Conservation (phyloP, 23 tunicate species). For the Halocynthia roretzi region DNA sequence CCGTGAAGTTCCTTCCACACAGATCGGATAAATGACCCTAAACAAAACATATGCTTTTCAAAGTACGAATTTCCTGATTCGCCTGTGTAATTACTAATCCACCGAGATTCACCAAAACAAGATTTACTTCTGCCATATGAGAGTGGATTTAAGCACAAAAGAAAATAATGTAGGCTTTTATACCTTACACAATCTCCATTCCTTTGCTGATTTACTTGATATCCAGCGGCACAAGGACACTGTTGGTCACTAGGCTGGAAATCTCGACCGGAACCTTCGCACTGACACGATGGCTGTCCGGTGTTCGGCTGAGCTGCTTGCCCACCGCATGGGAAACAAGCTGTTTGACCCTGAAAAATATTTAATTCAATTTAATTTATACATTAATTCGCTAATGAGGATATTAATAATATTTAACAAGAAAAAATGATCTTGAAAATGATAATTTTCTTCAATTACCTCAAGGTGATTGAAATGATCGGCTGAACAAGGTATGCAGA, state of each 20-base stretch:
- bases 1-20: slow-evolving; percentile 64
- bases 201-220: slow-evolving; percentile 38
- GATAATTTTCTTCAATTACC: slow-evolving; percentile 9
- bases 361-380: neutral
- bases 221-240: slow-evolving; percentile 95
- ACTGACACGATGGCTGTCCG: slow-evolving; percentile 77
- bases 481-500: slow-evolving; percentile 60
- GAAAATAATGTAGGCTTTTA: neutral
- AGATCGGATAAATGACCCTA: slow-evolving; percentile 66
- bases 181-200: slow-evolving; percentile 93
- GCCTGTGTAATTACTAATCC: neutral
- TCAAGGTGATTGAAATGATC: slow-evolving; percentile 64
- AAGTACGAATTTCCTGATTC: no score
- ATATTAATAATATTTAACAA: no score
- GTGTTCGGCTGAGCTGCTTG: slow-evolving; percentile 75
- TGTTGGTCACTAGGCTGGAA: slow-evolving; percentile 93
- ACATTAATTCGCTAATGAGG: no score
- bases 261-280: slow-evolving; percentile 89
- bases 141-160: neutral
- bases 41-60: neutral
- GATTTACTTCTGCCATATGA: neutral
- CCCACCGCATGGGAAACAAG: slow-evolving; percentile 91
- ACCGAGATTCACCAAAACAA: neutral
- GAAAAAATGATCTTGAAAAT: no score
- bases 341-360: slow-evolving; percentile 63